These are phyloP conservation scores for Mirza zaza DNA, from an alignment of 2,113 vertebrate species.

Conservation along the genomic window DNA sequence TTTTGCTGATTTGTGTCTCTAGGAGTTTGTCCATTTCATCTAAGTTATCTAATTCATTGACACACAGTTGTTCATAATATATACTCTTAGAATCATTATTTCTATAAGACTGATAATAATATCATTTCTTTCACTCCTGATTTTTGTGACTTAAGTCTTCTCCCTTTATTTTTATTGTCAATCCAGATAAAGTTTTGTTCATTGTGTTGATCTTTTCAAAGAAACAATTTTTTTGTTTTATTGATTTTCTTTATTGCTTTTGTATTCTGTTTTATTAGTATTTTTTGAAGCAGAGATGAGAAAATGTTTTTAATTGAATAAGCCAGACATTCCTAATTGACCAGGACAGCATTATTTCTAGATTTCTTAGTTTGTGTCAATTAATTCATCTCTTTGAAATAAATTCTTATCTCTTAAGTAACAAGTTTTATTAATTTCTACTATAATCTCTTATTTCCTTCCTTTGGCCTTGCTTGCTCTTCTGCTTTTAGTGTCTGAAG, in stretches of 20 bases:
- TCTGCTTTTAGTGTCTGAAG: neutral
- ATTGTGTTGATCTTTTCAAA: neutral
- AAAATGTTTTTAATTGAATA: too few species aligned
- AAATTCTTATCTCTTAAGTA: slow-evolving; percentile 26
- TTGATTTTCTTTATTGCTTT: neutral
- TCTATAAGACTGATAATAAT: neutral
- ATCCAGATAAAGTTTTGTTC: neutral
- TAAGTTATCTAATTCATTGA: neutral
- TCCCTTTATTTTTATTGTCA: neutral
- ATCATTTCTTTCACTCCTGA: neutral
- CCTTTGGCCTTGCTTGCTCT: neutral
- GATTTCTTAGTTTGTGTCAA: neutral
- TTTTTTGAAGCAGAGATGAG: neutral
- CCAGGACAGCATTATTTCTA: slow-evolving; percentile 46
- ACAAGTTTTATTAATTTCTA: slow-evolving; percentile 36
- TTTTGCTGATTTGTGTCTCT: neutral
- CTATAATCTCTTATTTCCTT: neutral
- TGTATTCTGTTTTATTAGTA: neutral
- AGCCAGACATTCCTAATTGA: neutral
- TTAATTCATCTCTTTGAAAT: slow-evolving; percentile 33
- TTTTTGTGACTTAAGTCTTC: neutral
- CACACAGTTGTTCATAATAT: neutral
- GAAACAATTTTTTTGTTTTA: neutral
- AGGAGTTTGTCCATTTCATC: neutral
- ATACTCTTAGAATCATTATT: neutral